These are phyloP conservation scores for Aurelia sp. DNA, from an alignment of 30 jellyfish, hydroid and myxozoan species.

Conservation along the genomic window DNA sequence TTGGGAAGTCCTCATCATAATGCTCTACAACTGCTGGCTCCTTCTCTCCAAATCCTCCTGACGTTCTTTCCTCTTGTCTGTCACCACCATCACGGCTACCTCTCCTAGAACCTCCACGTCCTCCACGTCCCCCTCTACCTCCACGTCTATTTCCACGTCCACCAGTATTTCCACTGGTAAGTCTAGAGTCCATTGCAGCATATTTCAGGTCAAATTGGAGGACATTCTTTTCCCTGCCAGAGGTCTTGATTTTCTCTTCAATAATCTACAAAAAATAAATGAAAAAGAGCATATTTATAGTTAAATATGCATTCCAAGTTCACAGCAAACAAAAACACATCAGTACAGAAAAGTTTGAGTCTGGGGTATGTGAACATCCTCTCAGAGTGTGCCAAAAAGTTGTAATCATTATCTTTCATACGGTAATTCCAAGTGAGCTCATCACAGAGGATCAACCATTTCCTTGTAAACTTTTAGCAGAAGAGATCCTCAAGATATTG, in stretches of 20 bases:
- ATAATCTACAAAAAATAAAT: constrained; percentile 31
- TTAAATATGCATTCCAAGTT: no score
- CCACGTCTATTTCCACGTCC: constrained; percentile 68
- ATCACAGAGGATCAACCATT: constrained; percentile 29
- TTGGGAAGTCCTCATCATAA: constrained; percentile 45
- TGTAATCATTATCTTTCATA: constrained; percentile 8
- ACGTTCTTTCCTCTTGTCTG: constrained; percentile 22
- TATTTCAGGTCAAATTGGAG: constrained; percentile 73
- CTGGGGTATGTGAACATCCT: neutral
- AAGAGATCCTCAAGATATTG: no score
- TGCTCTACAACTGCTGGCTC: constrained; percentile 10
- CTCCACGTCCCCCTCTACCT: constrained; percentile 74
- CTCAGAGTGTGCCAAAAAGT: constrained; percentile 16
- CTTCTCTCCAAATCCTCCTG: constrained; percentile 25
- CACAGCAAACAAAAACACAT: no score
- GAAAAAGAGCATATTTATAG: constrained; percentile 2
- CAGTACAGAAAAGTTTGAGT: no score
- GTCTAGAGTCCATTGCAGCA: constrained; percentile 76
- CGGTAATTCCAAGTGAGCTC: constrained; percentile 41
- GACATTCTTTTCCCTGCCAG: constrained; percentile 90
- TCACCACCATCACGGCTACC: constrained; percentile 44
- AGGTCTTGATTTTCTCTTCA: constrained; percentile 90
- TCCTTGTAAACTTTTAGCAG: neutral
- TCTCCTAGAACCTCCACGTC: constrained; percentile 65
- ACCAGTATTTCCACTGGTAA: constrained; percentile 76